A percentile compares a stretch with the other conserved stretches of the same genome.
Conservation (phyloP, 2,888 invertebrate species). For the Epiperipatus broadwayi region DNA sequence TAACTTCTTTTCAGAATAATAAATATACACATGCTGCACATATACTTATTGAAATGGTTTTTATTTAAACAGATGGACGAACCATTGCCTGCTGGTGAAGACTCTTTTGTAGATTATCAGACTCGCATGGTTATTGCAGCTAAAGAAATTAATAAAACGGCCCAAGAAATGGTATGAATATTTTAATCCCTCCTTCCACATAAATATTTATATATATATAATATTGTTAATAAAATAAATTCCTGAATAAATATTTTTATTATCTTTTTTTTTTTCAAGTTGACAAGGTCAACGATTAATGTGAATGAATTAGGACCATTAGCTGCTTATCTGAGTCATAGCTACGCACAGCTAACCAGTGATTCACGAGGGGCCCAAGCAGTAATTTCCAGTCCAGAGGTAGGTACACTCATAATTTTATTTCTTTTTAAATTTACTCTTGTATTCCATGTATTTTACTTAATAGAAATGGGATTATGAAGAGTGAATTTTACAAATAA, state of each 20-base stretch:
- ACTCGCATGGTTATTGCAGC: slow-evolving; percentile 85
- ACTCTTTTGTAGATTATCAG: slow-evolving; percentile 76
- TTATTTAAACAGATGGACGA: slow-evolving; percentile 15
- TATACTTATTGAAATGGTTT: background rate
- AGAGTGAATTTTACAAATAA: no score
- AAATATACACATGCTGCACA: no score
- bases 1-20: no score
- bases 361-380: slow-evolving; percentile 82
- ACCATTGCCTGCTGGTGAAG: slow-evolving; percentile 20
- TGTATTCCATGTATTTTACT: no score
- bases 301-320: slow-evolving; percentile 56
- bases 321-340: slow-evolving; percentile 64
- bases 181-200: slow-evolving; percentile 1
- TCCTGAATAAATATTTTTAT: background rate
- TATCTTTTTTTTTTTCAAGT: slow-evolving; percentile 20
- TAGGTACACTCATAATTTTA: slow-evolving; percentile 18
- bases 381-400: slow-evolving; percentile 68
- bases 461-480: no score
- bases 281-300: slow-evolving; percentile 56
- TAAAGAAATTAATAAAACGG: slow-evolving; percentile 75
- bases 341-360: slow-evolving; percentile 61
- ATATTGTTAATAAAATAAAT: background rate
- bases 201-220: slow-evolving; percentile 20
- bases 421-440: no score
- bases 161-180: slow-evolving; percentile 66